Percentiles rank a stretch among this genome's conserved stretches.
These are phyloP conservation scores for Tubulanus polymorphus DNA, from an alignment of 2,888 invertebrate species.

Conservation along the genomic window DNA sequence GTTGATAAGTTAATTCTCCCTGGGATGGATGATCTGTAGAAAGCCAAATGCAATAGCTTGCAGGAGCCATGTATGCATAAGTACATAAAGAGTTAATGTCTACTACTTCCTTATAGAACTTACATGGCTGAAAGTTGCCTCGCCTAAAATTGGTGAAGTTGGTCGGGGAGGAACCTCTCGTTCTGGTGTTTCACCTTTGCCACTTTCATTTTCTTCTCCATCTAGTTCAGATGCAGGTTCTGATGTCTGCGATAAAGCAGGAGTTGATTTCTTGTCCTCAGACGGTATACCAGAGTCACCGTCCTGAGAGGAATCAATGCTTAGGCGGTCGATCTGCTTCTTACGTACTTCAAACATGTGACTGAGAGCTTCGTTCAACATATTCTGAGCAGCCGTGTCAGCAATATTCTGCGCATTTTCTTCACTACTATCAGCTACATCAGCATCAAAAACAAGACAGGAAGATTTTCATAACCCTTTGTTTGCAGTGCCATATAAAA, in stretches of 20 bases:
- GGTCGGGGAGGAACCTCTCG: not conserved
- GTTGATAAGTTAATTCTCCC: no score
- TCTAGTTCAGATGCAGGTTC: not conserved
- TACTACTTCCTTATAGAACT: no score
- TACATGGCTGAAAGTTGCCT: no score
- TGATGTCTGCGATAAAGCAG: not conserved
- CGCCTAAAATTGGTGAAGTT: slow-evolving; percentile 3
- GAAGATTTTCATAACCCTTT: no score
- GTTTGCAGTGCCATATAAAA: no score
- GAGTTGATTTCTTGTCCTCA: not conserved
- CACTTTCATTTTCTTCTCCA: not conserved
- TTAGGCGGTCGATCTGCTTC: slow-evolving; percentile 15
- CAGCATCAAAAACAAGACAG: no score
- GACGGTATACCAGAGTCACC: not conserved
- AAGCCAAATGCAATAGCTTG: no score
- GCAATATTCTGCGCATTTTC: slow-evolving; percentile 21
- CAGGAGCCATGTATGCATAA: no score
- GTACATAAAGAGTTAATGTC: no score
- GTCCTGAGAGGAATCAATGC: not conserved
- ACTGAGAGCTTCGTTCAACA: slow-evolving; percentile 43
- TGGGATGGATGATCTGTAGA: no score
- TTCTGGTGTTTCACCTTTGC: not conserved
- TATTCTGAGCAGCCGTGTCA: slow-evolving; percentile 31
- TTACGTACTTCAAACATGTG: slow-evolving; percentile 36
- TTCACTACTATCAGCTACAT: no score